Conservation (phyloP, 2,888 invertebrate genomes). For the Heliconius cydno region DNA sequence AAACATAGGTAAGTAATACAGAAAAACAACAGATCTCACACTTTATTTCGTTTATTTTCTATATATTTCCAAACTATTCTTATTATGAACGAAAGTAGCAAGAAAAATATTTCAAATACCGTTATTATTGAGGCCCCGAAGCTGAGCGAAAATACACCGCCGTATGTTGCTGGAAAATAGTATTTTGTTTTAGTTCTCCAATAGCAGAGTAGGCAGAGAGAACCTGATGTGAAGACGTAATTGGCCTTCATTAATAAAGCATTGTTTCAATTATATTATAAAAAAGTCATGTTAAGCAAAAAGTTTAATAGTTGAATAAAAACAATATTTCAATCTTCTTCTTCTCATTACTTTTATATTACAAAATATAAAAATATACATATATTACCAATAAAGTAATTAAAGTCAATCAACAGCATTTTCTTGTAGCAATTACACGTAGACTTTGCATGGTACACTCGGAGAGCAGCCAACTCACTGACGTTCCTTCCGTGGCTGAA, state of each 20-base stretch:
- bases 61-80: conserved; percentile 14
- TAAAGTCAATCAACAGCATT: conserved; percentile 64
- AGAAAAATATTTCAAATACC: conserved; percentile 62
- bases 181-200: neutral
- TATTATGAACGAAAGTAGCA: conserved; percentile 49
- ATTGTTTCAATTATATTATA: no score
- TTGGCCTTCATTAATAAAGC: no score
- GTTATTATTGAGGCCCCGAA: conserved; percentile 72
- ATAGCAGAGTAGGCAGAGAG: neutral
- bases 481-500: conserved; percentile 57
- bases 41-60: conserved; percentile 32
- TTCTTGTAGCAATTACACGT: conserved; percentile 71
- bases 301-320: no score
- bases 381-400: conserved; percentile 67
- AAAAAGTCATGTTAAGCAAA: no score
- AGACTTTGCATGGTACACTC: conserved; percentile 67
- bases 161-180: conserved; percentile 68
- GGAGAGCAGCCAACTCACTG: conserved; percentile 60
- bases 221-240: neutral
- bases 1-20: neutral
- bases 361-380: conserved; percentile 27
- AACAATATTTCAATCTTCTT: no score
- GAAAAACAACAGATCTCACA: conserved; percentile 2
- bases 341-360: no score
- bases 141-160: conserved; percentile 69